These are phyloP conservation scores for Triops longicaudatus DNA, from an alignment of 1,140 invertebrate species.

Conservation along the genomic window DNA sequence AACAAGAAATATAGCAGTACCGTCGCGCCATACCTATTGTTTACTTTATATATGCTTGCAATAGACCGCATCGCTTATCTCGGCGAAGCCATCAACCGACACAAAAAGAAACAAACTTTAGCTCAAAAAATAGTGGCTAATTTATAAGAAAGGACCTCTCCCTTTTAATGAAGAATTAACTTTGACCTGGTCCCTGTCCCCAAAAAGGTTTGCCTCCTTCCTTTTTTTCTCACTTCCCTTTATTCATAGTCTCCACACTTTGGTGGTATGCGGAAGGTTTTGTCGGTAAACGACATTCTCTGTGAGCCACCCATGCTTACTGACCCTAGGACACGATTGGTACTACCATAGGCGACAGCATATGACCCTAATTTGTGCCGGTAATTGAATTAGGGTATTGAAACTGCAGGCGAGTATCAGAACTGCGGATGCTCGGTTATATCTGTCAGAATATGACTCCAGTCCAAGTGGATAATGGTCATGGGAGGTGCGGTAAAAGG, in stretches of 20 bases:
- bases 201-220: neutral
- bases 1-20: constrained; percentile 12
- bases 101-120: neutral
- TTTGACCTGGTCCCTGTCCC: neutral
- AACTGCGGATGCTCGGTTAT: neutral
- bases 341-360: neutral
- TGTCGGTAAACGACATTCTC: no score
- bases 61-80: neutral
- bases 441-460: neutral
- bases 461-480: neutral
- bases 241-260: neutral
- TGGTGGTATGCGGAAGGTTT: neutral
- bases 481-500: neutral
- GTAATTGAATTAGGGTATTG: neutral
- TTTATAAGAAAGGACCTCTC: neutral
- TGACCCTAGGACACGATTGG: neutral
- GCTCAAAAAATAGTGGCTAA: neutral
- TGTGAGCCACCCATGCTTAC: neutral
- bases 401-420: neutral
- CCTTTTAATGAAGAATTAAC: neutral
- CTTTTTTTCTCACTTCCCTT: neutral
- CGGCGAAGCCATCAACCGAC: neutral
- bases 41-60: neutral
- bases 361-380: neutral
- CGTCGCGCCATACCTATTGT: constrained; percentile 6